A percentile compares a stretch with the other conserved stretches of the same genome.
Conservation (phyloP, 2,113 vertebrate genomes). For the Irena cyanogastra region DNA sequence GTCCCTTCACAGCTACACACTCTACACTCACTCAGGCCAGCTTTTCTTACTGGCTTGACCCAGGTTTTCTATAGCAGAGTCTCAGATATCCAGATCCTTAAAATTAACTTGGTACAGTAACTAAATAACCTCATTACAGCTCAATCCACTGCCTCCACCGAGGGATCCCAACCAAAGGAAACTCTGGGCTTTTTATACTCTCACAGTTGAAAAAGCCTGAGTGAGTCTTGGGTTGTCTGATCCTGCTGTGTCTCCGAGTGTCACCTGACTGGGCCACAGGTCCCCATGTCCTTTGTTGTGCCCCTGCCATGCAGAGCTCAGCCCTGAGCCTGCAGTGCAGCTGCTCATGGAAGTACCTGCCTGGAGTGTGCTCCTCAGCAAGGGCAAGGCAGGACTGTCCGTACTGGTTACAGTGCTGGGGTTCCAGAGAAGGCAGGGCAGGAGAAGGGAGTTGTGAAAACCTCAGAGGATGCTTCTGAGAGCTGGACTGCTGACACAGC, state of each 20-base stretch:
- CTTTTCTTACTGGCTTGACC: neutral
- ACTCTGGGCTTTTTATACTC: neutral
- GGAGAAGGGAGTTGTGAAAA: neutral
- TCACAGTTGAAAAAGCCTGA: neutral
- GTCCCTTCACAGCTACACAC: neutral
- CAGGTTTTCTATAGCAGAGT: neutral
- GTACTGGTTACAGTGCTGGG: neutral
- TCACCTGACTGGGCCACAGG: neutral
- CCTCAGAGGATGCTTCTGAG: neutral
- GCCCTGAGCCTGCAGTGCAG: neutral
- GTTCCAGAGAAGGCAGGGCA: neutral
- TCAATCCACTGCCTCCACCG: accelerated
- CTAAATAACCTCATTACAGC: neutral
- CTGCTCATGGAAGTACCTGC: neutral
- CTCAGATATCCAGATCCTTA: neutral
- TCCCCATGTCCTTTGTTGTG: neutral
- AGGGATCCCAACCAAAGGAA: neutral
- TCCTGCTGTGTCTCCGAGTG: neutral
- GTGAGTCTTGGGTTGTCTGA: neutral
- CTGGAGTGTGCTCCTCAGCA: neutral
- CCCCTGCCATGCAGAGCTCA: neutral
- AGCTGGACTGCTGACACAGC: neutral
- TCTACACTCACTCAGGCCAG: neutral
- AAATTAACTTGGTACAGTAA: neutral
- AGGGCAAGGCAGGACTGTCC: neutral